Conservation (phyloP, 2,797 vertebrate species). For the Aldrovandia affinis region DNA sequence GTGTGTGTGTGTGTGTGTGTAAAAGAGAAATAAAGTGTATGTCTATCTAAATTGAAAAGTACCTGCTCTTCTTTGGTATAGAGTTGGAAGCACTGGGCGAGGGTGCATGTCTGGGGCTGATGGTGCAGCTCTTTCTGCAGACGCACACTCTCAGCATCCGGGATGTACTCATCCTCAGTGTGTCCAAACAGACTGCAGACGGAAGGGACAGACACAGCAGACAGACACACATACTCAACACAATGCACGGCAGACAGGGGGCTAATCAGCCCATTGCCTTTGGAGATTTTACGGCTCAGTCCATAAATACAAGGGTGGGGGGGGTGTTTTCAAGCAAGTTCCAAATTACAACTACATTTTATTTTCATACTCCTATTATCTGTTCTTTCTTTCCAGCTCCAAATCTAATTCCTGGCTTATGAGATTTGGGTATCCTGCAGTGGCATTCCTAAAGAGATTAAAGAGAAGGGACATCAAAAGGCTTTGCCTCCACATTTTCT, state of each 20-base stretch:
- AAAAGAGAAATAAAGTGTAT: too few species aligned
- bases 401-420: background rate
- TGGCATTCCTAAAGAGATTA: slow-evolving; percentile 11
- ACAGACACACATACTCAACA: slow-evolving; percentile 13
- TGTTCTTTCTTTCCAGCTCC: background rate
- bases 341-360: background rate
- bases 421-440: background rate
- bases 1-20: background rate
- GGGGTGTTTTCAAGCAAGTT: background rate
- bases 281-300: background rate
- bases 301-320: background rate
- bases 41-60: background rate
- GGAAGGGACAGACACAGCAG: background rate
- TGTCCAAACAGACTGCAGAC: slow-evolving; percentile 87
- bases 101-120: slow-evolving; percentile 94
- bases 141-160: slow-evolving; percentile 94
- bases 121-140: slow-evolving; percentile 92
- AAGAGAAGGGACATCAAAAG: background rate
- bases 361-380: background rate
- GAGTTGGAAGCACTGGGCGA: slow-evolving; percentile 97
- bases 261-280: background rate
- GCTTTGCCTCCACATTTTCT: slow-evolving; percentile 1
- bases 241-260: background rate
- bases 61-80: slow-evolving; percentile 99
- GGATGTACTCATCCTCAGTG: slow-evolving; percentile 94